phyloP scores from a whole-genome alignment of 2,888 invertebrate species.

The Ecliptopera silaceata region DNA sequence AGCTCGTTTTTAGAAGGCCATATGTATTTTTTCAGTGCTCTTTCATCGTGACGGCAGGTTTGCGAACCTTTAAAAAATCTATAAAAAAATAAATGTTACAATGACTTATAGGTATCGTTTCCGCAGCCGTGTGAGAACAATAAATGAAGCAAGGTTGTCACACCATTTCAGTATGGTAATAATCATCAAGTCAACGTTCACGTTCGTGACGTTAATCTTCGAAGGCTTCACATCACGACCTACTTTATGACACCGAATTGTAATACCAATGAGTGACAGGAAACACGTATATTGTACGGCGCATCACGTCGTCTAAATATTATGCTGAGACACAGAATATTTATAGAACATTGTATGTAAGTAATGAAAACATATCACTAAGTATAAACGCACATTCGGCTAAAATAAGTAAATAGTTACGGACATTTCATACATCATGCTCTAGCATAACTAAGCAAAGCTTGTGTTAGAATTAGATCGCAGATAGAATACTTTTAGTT shows the following conservation, averaged over 20 bases:
- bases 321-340: not conserved
- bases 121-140: not conserved
- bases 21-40: too few species aligned
- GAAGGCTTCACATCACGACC: not conserved
- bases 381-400: too few species aligned
- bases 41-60: too few species aligned
- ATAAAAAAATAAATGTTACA: too few species aligned
- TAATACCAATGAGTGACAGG: slow-evolving; percentile 21
- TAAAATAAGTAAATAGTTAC: too few species aligned
- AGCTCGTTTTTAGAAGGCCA: too few species aligned
- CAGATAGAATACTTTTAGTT: too few species aligned
- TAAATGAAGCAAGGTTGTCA: not conserved
- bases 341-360: not conserved
- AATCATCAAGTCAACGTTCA: not conserved
- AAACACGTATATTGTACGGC: slow-evolving; percentile 12
- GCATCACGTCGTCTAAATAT: slow-evolving; percentile 1
- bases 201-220: slow-evolving; percentile 1
- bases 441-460: too few species aligned
- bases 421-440: too few species aligned
- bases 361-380: not conserved
- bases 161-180: not conserved
- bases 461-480: too few species aligned
- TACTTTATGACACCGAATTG: slow-evolving; percentile 12
- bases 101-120: too few species aligned
- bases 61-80: too few species aligned